Evolutionary conservation across 2,888 invertebrate species (phyloP), one percentile per base, ranked within the genome.

Genomic region (Eupithecia subfuscata): DNA sequence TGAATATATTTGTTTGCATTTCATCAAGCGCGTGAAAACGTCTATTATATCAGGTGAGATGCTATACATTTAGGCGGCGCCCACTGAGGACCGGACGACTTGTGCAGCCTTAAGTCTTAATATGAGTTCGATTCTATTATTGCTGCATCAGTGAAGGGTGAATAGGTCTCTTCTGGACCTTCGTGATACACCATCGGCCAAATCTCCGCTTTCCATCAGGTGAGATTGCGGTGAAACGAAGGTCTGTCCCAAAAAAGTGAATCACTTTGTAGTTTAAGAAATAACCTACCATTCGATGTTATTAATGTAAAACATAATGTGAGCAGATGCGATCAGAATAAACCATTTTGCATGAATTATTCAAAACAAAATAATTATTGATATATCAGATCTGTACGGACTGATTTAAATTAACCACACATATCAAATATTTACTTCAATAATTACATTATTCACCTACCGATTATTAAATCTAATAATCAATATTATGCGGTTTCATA

Each of bases 301-400:
- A 52, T 56, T 56, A 56, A 25, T 25, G 60, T 25, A 60, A 25
- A 60, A 60, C 14, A 25, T 12, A 14, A 22, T 60, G 6, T 25
- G 12, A 12, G 9, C 60, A 60, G 25, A 25, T 60, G 1, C 25
- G 5, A 60, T 25, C 12, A 12, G 25, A 14, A 60, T 25, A 25
- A 25, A 25, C 60, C 22, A 60, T 12, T n/a, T 22, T 60, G 25
- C 52, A 60, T 60, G 14, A 60, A 60, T 60, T 60, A 60, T 60
- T 60, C 60, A 60, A 60, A 48, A 25, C 60, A 60, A 60, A 60
- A 25, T 60, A 60, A 25, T 60, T 25, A 60, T 60, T 60, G 22
- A 60, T 25, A 60, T 60, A 60, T 60, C 60, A 25, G 60, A 60
- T 60, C 12, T 12, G 60, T 25, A 25, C 60, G 60, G 60, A 14